Percentiles rank a stretch among this genome's conserved stretches.
These are phyloP conservation scores for Gnathonemus echidnorhynchus DNA, from an alignment of 2,113 vertebrate species.

Conservation along the genomic window DNA sequence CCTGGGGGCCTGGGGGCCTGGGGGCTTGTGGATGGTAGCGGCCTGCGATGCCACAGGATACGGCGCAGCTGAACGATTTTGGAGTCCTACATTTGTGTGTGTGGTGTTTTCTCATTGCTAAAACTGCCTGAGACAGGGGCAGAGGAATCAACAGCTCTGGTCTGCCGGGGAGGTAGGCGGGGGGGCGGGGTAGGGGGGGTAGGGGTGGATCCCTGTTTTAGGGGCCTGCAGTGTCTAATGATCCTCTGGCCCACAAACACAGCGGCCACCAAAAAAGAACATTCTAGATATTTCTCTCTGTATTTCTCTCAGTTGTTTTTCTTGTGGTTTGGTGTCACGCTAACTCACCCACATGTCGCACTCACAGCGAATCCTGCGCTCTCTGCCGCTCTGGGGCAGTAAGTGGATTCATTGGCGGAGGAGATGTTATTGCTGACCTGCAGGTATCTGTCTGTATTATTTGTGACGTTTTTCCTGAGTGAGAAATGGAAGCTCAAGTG, in stretches of 20 bases:
- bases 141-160: not conserved
- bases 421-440: not conserved
- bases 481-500: not conserved
- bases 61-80: not conserved
- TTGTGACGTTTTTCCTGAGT: not conserved
- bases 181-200: too few species aligned
- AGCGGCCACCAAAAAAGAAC: not conserved
- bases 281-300: not conserved
- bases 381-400: not conserved
- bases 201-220: not conserved
- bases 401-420: not conserved
- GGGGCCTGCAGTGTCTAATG: not conserved
- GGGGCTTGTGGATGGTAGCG: not conserved
- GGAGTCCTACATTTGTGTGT: not conserved
- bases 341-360: not conserved
- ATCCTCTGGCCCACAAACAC: not conserved
- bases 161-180: not conserved
- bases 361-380: not conserved
- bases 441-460: not conserved
- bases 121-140: not conserved
- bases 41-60: not conserved
- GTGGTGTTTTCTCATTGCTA: not conserved
- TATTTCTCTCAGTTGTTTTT: not conserved
- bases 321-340: not conserved
- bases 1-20: not conserved